These are phyloP conservation scores for Galeruca laticollis DNA, from an alignment of 2,888 invertebrate genomes.

Conservation along the genomic window DNA sequence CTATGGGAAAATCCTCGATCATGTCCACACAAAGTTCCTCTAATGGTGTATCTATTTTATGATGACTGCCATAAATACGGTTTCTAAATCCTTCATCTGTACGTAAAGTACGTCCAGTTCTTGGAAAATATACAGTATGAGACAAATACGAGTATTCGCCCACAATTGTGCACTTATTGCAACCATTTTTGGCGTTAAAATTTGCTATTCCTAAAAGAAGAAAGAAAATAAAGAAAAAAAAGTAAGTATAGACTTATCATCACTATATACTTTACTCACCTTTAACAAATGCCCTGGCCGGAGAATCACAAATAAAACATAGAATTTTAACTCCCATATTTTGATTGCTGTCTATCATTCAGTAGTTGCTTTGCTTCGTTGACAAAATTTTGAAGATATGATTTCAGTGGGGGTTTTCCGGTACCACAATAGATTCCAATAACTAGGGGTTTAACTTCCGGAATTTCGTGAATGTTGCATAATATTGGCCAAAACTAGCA, in stretches of 20 bases:
- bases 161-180: too few species aligned
- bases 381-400: constrained; percentile 29
- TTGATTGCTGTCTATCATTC: constrained; percentile 14
- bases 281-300: constrained; percentile 44
- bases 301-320: constrained; percentile 46
- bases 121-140: constrained; percentile 23
- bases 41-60: constrained; percentile 44
- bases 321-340: constrained; percentile 32
- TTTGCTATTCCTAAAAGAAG: too few species aligned
- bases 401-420: constrained; percentile 34
- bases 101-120: constrained; percentile 30
- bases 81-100: constrained; percentile 46
- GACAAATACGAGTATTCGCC: too few species aligned
- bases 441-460: constrained; percentile 36
- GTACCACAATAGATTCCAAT: constrained; percentile 42
- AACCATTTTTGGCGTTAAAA: too few species aligned
- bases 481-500: constrained; percentile 49
- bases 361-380: constrained; percentile 21
- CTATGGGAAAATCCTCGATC: constrained; percentile 50
- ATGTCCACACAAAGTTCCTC: constrained; percentile 47
- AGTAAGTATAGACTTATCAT: too few species aligned
- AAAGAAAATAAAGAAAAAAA: background rate
- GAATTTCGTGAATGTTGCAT: too few species aligned
- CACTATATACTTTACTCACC: constrained; percentile 18
- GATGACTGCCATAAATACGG: constrained; percentile 43